phyloP scores from a whole-genome alignment of 92 coral and sea anemone species.

The Ricordea florida region DNA sequence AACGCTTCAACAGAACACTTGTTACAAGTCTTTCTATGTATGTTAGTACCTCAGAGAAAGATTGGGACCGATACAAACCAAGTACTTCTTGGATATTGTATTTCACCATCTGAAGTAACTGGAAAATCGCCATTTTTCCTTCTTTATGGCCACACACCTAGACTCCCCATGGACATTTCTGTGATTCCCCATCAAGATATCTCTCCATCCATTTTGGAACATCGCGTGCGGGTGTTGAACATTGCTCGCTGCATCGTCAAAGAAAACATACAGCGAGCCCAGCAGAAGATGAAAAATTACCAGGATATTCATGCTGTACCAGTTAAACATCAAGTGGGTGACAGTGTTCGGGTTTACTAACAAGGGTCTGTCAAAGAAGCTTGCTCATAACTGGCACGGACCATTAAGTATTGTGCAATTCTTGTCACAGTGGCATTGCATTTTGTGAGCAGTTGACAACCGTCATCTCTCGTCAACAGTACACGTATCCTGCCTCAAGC shows the following conservation, averaged over 20 bases:
- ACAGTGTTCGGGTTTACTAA: background rate
- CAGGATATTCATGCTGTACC: constrained; percentile 8
- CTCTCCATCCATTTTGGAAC: no score
- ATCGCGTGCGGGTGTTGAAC: constrained; percentile 39
- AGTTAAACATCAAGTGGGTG: background rate
- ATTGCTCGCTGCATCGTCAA: constrained; percentile 36
- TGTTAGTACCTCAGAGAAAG: no score
- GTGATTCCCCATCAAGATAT: background rate
- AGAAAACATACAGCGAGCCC: constrained; percentile 42
- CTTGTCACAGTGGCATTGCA: background rate
- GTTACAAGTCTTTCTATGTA: no score
- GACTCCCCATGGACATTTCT: background rate
- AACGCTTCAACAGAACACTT: no score
- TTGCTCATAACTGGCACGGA: background rate
- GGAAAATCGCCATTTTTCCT: no score
- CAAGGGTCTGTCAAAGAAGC: background rate
- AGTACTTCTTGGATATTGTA: no score
- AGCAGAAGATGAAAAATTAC: constrained; percentile 34
- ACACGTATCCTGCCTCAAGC: background rate
- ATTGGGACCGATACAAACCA: no score
- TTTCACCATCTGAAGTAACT: no score
- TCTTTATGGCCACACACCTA: background rate
- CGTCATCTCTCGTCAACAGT: background rate
- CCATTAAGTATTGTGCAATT: background rate
- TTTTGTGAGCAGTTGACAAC: background rate